phyloP scores from a whole-genome alignment of 1,140 invertebrate genomes.

The Megalonaias nervosa region DNA sequence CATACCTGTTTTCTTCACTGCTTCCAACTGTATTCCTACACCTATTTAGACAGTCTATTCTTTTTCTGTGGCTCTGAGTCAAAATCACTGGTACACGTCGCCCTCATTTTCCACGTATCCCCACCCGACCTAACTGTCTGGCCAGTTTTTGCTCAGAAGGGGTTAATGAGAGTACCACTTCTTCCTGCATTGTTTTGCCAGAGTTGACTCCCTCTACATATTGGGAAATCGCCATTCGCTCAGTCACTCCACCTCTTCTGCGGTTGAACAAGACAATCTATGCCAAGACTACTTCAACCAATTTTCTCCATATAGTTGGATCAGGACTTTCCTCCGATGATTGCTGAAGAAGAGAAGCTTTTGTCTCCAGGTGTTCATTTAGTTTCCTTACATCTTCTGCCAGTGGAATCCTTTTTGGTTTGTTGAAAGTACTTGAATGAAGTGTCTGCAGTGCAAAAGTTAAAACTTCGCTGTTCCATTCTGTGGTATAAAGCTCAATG shows the following conservation, averaged over 20 bases:
- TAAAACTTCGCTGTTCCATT: slow-evolving; percentile 27
- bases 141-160: not conserved
- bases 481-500: not conserved
- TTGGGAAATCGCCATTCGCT: not conserved
- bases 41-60: not conserved
- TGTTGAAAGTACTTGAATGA: slow-evolving; percentile 17
- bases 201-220: not conserved
- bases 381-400: slow-evolving; percentile 20
- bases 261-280: slow-evolving; percentile 26
- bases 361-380: slow-evolving; percentile 2
- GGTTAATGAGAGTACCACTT: not conserved
- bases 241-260: slow-evolving; percentile 8
- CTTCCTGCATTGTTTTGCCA: not conserved
- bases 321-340: not conserved
- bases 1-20: not conserved
- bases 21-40: not conserved
- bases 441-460: slow-evolving; percentile 14
- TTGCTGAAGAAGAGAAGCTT: not conserved
- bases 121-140: slow-evolving; percentile 1
- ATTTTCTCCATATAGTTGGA: slow-evolving; percentile 1
- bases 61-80: not conserved
- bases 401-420: slow-evolving; percentile 14
- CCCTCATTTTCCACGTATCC: slow-evolving; percentile 27
- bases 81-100: slow-evolving; percentile 18
- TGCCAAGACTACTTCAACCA: slow-evolving; percentile 13